Evolutionary conservation across 2,797 vertebrate species (phyloP).

Genomic region (Steatocranus sp.): DNA sequence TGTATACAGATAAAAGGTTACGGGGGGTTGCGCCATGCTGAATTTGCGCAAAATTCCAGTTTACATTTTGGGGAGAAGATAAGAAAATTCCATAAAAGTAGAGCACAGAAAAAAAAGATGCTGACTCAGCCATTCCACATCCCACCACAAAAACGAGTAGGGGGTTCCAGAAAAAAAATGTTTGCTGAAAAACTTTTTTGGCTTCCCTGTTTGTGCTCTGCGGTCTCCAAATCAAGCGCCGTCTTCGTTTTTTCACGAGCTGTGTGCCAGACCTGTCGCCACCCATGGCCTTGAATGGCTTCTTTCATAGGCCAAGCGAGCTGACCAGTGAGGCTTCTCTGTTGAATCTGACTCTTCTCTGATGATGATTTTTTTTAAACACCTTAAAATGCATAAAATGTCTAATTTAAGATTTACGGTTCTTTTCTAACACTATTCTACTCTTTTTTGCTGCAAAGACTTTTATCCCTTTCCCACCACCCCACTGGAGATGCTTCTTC

Average conservation of each 20-base stretch:
- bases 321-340: conserved; percentile 32
- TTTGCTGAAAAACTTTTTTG: conserved; percentile 59
- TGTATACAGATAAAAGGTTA: background rate
- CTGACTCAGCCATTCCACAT: conserved; percentile 32
- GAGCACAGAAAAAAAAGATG: background rate
- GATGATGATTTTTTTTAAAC: conserved; percentile 11
- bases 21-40: background rate
- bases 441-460: background rate
- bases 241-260: conserved; percentile 52
- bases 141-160: background rate
- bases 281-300: conserved; percentile 63
- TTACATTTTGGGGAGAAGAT: background rate
- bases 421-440: background rate
- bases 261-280: conserved; percentile 63
- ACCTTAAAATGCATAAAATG: background rate
- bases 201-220: conserved; percentile 60
- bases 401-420: background rate
- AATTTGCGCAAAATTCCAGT: background rate
- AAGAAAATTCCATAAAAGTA: background rate
- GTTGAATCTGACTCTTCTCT: conserved; percentile 6
- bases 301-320: conserved; percentile 60
- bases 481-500: background rate
- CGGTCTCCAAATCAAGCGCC: conserved; percentile 54
- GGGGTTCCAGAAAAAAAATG: conserved; percentile 30
- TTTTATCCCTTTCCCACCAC: background rate